These are phyloP conservation scores for Micrasema minimum DNA, from an alignment of 1,140 invertebrate species.

Conservation along the genomic window DNA sequence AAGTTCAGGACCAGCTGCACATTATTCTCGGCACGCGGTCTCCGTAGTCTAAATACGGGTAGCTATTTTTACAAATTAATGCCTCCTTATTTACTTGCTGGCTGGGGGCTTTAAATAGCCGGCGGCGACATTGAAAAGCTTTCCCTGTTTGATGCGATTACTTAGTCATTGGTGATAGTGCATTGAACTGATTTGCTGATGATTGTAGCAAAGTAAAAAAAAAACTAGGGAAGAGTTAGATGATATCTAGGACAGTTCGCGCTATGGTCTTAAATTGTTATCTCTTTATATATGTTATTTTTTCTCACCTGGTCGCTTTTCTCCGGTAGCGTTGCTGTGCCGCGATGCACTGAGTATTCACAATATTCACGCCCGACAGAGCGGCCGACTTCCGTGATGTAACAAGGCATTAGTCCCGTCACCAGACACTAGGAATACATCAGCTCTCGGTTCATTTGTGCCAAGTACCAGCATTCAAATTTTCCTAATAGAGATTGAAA, in stretches of 20 bases:
- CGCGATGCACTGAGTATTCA: too few species aligned
- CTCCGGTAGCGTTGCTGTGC: too few species aligned
- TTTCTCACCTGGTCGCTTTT: too few species aligned
- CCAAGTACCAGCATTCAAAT: too few species aligned
- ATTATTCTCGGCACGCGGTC: slow-evolving; percentile 25
- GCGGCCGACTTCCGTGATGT: slow-evolving; percentile 1
- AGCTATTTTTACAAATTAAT: slow-evolving; percentile 15
- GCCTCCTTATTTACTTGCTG: background rate
- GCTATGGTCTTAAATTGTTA: too few species aligned
- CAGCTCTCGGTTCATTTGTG: too few species aligned
- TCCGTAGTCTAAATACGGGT: slow-evolving; percentile 23
- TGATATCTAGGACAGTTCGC: too few species aligned
- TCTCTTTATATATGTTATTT: too few species aligned
- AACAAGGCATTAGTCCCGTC: slow-evolving; percentile 17
- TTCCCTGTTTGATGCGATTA: background rate
- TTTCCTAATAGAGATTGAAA: too few species aligned
- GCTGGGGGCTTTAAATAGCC: slow-evolving; percentile 9
- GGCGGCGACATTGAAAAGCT: slow-evolving; percentile 22
- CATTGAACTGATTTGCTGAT: background rate
- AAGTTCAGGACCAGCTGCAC: background rate
- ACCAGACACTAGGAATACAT: background rate
- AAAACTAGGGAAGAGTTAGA: too few species aligned
- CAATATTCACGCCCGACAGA: slow-evolving; percentile 21
- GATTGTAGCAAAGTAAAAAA: too few species aligned
- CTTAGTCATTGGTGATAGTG: too few species aligned